Evolutionary conservation across 2,797 vertebrate species (phyloP).

Genomic region (Falco concolor): DNA sequence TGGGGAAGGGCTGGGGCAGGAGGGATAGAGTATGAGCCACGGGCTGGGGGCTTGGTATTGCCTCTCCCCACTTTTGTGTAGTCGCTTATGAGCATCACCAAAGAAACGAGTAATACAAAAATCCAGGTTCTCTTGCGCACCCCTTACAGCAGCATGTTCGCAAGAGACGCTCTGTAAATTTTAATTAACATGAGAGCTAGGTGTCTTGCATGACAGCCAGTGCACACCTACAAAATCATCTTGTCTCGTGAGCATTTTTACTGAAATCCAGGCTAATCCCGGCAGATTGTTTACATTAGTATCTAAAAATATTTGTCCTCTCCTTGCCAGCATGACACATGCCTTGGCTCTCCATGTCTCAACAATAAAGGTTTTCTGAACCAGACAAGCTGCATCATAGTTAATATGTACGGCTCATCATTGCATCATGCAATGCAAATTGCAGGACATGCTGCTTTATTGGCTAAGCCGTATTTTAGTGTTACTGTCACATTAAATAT

Average conservation of each 20-base stretch:
- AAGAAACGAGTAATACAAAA: not conserved
- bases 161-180: not conserved
- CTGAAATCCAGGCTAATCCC: not conserved
- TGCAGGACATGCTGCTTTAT: constrained; percentile 15
- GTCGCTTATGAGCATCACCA: not conserved
- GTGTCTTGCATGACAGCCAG: not conserved
- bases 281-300: not conserved
- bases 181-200: not conserved
- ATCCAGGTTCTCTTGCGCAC: not conserved
- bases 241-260: not conserved
- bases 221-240: not conserved
- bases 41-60: not conserved
- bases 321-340: not conserved
- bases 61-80: not conserved
- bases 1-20: not conserved
- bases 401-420: not conserved
- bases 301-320: constrained; percentile 11
- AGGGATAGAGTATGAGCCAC: not conserved
- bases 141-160: not conserved
- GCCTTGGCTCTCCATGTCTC: not conserved
- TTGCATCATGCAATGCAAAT: constrained; percentile 16
- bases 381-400: not conserved
- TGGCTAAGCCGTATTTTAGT: constrained; percentile 36
- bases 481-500: constrained; percentile 65
- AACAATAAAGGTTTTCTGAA: not conserved